phyloP scores from a whole-genome alignment of 2,797 vertebrate genomes.

The Nasua narica region DNA sequence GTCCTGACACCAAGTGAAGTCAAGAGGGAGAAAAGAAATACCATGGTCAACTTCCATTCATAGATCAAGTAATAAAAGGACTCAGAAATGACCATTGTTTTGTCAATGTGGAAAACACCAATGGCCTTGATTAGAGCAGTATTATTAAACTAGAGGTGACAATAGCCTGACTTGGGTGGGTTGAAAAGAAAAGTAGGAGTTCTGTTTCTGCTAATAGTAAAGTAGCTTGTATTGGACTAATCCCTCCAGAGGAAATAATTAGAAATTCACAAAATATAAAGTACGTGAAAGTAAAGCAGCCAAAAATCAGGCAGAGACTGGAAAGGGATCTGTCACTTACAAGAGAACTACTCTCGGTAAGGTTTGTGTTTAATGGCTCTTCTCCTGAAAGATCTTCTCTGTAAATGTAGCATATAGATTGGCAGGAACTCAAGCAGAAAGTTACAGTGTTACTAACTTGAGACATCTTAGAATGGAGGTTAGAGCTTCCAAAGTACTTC shows the following conservation, averaged over 20 bases:
- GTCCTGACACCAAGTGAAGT: background rate
- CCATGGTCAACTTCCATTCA: background rate
- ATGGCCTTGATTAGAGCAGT: background rate
- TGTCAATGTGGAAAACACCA: background rate
- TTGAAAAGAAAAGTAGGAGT: background rate
- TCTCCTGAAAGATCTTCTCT: background rate
- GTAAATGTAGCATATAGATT: background rate
- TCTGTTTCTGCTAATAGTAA: background rate
- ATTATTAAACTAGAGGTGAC: no score
- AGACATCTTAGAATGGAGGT: background rate
- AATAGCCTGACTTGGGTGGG: background rate
- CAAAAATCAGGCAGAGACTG: background rate
- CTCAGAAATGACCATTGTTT: background rate
- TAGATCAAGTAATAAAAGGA: background rate
- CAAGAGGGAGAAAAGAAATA: background rate
- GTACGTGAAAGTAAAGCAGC: background rate
- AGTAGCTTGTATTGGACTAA: background rate
- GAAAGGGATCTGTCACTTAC: background rate
- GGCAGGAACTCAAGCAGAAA: background rate
- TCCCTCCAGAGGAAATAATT: background rate
- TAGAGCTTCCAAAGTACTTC: background rate
- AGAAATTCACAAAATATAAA: background rate
- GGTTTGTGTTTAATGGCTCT: background rate
- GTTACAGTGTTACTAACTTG: background rate
- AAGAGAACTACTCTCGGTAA: background rate